A percentile compares a stretch with the other conserved stretches of the same genome.
phyloP scores from a whole-genome alignment of 2,888 invertebrate genomes.

The Volucella inflata region DNA sequence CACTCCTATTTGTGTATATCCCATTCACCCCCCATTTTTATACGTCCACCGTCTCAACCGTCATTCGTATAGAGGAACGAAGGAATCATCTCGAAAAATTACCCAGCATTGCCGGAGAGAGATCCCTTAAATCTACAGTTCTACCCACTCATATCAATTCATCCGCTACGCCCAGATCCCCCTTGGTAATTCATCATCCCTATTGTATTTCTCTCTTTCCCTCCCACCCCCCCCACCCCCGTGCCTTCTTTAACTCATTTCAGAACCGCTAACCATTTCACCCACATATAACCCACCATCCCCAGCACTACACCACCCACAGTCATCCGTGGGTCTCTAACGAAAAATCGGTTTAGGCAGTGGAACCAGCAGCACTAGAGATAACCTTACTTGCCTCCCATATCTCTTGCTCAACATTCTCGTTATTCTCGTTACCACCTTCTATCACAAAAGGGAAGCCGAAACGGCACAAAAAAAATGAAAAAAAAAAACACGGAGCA shows the following conservation, averaged over 20 bases:
- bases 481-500: conserved; percentile 17
- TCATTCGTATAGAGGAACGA: neutral
- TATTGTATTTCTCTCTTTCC: conserved; percentile 76
- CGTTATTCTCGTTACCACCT: conserved; percentile 67
- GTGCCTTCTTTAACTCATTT: conserved; percentile 56
- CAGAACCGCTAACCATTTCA: conserved; percentile 53
- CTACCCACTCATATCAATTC: conserved; percentile 82
- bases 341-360: conserved; percentile 72
- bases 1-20: neutral
- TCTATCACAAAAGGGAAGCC: conserved; percentile 63
- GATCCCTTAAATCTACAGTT: conserved; percentile 65
- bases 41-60: conserved; percentile 15
- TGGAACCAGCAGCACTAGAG: conserved; percentile 52
- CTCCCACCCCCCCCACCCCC: conserved; percentile 74
- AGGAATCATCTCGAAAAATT: conserved; percentile 72
- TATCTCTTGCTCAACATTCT: conserved; percentile 44
- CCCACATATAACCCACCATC: conserved; percentile 76
- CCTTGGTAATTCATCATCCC: conserved; percentile 76
- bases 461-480: conserved; percentile 41
- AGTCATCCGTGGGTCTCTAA: conserved; percentile 32
- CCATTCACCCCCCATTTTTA: conserved; percentile 28
- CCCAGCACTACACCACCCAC: conserved; percentile 76
- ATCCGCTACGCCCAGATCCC: conserved; percentile 78
- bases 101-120: conserved; percentile 68
- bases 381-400: conserved; percentile 77